Evolutionary conservation across 2,113 vertebrate genomes (phyloP), one percentile per base, ranked within the genome.

Genomic region (Plestiodon gilberti): DNA sequence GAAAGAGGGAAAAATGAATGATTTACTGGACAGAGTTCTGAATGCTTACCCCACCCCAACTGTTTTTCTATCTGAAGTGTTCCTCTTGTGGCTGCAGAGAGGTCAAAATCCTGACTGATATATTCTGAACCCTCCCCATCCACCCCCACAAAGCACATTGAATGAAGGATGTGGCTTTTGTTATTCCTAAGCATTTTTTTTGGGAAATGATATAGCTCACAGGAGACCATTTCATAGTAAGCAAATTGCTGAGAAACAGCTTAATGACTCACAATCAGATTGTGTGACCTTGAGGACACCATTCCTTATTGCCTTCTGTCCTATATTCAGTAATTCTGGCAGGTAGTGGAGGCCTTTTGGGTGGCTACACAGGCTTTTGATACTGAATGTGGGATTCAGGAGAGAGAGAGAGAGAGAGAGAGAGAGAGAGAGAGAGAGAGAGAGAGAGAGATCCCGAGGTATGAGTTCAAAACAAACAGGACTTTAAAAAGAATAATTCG

Each of bases 61-160:
- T 69, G 59, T 65, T 85, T 73, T 76, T 55, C 69, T 43, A 23
- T 52, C 81, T n/a, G 13, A 1, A 38, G 1, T 33, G 38, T 83
- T 88, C 76, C 57, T 91, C 71, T 62, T 89, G 81, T 76, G 77
- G 80, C 78, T 82, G 82, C 57, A 2, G 17, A 1, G 4, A 86
- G 35, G 77, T 87, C 84, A 83, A 64, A 7, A 64, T 64, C 40
- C 40, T 73, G 62, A 78, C 62, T 38, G 52, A 57, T 40, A 81
- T 1, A 6, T 83, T 67, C 6, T 25, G 25, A 10, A 90, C 6
- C 23, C 81, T 57, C 33, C 14, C 13, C 33, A 82, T 7, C 30
- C 40, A 67, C 79, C 65, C 65, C 48, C 64, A 71, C 1, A 2
- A 8, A 23, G 75, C 17, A 11, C 6, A 74, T 15, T 67, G 30